phyloP scores from a whole-genome alignment of 2,113 vertebrate species.

The Psittacula cyanocephala region DNA sequence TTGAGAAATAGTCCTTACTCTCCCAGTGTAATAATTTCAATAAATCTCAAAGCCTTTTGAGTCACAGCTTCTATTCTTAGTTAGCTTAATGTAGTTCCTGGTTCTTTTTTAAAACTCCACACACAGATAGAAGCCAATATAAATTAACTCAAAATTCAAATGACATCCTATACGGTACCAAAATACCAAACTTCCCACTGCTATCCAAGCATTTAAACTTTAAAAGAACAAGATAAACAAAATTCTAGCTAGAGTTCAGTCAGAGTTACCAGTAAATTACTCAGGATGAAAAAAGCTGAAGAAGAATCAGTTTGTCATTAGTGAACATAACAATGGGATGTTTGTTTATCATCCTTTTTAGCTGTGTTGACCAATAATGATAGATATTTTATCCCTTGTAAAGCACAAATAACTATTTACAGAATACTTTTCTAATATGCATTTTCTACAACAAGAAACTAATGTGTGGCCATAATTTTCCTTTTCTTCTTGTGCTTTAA shows the following conservation, averaged over 20 bases:
- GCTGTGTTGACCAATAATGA: background rate
- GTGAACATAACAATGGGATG: background rate
- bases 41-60: background rate
- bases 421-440: background rate
- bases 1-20: too few species aligned
- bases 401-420: background rate
- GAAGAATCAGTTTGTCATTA: background rate
- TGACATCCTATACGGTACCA: background rate
- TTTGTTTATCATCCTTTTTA: background rate
- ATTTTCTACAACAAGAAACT: background rate
- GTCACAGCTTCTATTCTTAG: constrained; percentile 12
- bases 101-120: background rate
- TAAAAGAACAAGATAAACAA: background rate
- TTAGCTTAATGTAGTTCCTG: background rate
- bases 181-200: background rate
- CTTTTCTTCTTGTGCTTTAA: background rate
- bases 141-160: background rate
- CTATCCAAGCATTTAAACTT: background rate
- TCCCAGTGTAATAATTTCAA: background rate
- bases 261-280: background rate
- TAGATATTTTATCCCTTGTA: background rate
- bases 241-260: background rate
- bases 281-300: background rate
- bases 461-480: background rate
- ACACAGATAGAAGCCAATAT: background rate